phyloP scores from a whole-genome alignment of 2,797 vertebrate genomes.

The Crypturellus tataupa region DNA sequence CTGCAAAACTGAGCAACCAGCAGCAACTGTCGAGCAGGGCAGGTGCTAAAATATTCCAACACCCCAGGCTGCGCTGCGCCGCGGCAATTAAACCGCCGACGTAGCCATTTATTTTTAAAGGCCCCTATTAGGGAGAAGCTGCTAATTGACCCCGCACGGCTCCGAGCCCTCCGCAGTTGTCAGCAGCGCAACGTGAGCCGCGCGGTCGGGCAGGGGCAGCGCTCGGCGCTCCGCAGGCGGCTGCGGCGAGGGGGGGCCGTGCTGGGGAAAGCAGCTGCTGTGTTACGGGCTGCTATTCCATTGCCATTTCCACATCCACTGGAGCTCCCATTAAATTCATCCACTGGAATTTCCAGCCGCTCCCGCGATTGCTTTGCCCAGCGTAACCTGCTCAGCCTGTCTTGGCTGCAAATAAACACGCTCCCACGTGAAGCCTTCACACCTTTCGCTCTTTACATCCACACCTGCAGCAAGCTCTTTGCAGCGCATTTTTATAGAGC shows the following conservation, averaged over 20 bases:
- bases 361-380: slow-evolving; percentile 8
- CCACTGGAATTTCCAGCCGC: slow-evolving; percentile 72
- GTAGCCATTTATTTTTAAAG: neutral
- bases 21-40: slow-evolving; percentile 66
- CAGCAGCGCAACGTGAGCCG: neutral
- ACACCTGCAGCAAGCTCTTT: slow-evolving; percentile 21
- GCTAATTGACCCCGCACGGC: neutral
- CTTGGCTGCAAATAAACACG: slow-evolving; percentile 14
- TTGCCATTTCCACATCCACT: slow-evolving; percentile 72
- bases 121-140: neutral
- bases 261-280: slow-evolving; percentile 57
- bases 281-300: slow-evolving; percentile 62
- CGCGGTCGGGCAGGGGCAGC: neutral
- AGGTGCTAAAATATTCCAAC: slow-evolving; percentile 68
- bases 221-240: neutral
- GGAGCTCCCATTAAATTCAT: slow-evolving; percentile 54
- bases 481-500: neutral
- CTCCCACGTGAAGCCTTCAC: slow-evolving; percentile 28
- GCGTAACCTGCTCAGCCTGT: slow-evolving; percentile 37
- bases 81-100: slow-evolving; percentile 54
- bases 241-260: neutral
- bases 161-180: neutral
- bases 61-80: neutral
- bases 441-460: slow-evolving; percentile 38
- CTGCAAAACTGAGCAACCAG: slow-evolving; percentile 24